Conservation (phyloP, 2,113 vertebrate genomes). For the Limnothrissa miodon region DNA sequence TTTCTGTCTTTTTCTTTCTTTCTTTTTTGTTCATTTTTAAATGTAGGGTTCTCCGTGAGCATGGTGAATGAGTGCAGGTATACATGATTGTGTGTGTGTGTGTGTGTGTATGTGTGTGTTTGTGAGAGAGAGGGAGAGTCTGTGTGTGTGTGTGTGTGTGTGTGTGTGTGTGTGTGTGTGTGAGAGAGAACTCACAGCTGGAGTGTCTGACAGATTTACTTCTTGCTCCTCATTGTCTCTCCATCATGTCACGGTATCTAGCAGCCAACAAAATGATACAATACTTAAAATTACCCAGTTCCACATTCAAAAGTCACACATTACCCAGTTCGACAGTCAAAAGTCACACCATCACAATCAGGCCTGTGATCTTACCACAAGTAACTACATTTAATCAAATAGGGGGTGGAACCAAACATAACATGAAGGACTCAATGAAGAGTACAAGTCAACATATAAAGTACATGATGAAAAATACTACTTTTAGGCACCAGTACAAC, state of each 20-base stretch:
- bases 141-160: too few species aligned
- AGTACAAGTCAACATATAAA: neutral
- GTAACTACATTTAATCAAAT: constrained; percentile 98
- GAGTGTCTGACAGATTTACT: neutral
- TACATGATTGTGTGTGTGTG: neutral
- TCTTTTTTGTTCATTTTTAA: neutral
- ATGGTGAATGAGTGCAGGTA: neutral
- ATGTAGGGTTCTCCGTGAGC: neutral
- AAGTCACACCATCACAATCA: constrained; percentile 99
- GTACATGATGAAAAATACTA: too few species aligned
- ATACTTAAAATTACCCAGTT: neutral
- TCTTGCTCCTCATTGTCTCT: neutral
- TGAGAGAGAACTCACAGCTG: neutral
- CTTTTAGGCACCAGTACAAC: too few species aligned
- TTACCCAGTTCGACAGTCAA: constrained; percentile 95
- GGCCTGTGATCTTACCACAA: constrained; percentile 98
- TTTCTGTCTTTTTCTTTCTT: neutral
- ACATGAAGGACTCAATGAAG: neutral
- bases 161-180: neutral
- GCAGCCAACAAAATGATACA: neutral
- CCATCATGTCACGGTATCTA: too few species aligned
- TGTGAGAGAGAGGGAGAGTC: neutral
- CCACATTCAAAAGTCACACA: constrained; percentile 71
- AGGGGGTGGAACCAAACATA: constrained; percentile 73
- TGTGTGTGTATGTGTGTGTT: neutral